Percentiles rank a stretch among this genome's conserved stretches.
phyloP scores from a whole-genome alignment of 2,888 invertebrate genomes.

The Slavum lentiscoides region DNA sequence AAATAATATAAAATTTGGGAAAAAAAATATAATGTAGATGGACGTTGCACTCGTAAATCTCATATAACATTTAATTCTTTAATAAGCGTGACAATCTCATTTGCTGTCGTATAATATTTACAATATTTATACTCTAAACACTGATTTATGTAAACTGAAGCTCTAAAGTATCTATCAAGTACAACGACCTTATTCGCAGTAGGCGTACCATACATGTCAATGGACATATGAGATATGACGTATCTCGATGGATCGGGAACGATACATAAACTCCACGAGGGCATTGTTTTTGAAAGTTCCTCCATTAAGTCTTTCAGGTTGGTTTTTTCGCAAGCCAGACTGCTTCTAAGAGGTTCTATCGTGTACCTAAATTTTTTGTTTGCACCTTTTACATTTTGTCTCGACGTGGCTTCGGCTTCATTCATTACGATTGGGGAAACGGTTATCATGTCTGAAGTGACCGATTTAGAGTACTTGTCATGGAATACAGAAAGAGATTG shows the following conservation, averaged over 20 bases:
- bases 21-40: background rate
- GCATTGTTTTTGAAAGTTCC: conserved; percentile 52
- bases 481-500: conserved; percentile 1
- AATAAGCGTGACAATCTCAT: conserved; percentile 48
- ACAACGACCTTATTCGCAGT: conserved; percentile 52
- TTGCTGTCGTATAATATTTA: conserved; percentile 52
- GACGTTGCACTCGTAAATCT: too few relatives aligned
- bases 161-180: conserved; percentile 53
- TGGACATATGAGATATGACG: conserved; percentile 53
- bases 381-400: background rate
- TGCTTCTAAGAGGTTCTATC: background rate
- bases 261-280: conserved; percentile 54
- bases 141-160: conserved; percentile 54
- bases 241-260: conserved; percentile 48
- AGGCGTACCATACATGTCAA: conserved; percentile 52
- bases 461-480: background rate
- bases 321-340: background rate
- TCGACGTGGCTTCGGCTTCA: background rate
- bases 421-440: background rate
- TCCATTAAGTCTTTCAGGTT: conserved; percentile 51
- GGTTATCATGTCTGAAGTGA: background rate
- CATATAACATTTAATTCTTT: conserved; percentile 30
- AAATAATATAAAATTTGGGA: background rate
- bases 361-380: too few relatives aligned
- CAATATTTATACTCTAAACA: conserved; percentile 50